These are phyloP conservation scores for Podarcis lilfordi DNA, from an alignment of 2,797 vertebrate species.

Conservation along the genomic window DNA sequence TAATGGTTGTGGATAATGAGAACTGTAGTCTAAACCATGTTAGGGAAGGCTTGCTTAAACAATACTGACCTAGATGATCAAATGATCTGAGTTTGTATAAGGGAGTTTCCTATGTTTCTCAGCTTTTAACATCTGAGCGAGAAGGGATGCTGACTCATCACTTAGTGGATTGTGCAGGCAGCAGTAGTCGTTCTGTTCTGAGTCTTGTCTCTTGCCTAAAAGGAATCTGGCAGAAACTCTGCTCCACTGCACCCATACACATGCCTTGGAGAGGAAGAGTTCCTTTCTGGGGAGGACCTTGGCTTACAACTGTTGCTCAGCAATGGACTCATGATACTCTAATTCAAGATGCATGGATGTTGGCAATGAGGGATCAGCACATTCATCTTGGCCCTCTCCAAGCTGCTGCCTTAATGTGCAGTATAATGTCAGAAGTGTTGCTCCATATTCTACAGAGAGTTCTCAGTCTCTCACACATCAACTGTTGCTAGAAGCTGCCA, in stretches of 20 bases:
- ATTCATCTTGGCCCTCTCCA: neutral
- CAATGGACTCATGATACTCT: neutral
- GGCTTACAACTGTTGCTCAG: neutral
- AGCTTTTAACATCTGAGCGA: neutral
- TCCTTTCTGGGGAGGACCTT: neutral
- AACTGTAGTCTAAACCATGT: neutral
- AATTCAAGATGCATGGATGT: neutral
- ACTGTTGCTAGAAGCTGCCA: neutral
- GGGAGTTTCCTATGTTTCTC: neutral
- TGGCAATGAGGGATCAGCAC: neutral
- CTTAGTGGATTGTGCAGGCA: neutral
- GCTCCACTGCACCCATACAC: neutral
- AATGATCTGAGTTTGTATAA: neutral
- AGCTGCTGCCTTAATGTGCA: neutral
- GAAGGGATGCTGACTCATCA: neutral
- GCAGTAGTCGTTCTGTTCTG: too few species aligned
- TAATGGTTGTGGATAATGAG: neutral
- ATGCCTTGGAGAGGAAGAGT: neutral
- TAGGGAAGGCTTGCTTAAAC: neutral
- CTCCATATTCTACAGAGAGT: neutral
- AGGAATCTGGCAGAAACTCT: neutral
- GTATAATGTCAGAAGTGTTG: neutral
- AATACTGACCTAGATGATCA: neutral
- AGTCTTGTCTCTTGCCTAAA: neutral
- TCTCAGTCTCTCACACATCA: neutral